Base-by-base conservation (phyloP, 2,888 invertebrate genomes). In the Drosophila setosimentum region DNA sequence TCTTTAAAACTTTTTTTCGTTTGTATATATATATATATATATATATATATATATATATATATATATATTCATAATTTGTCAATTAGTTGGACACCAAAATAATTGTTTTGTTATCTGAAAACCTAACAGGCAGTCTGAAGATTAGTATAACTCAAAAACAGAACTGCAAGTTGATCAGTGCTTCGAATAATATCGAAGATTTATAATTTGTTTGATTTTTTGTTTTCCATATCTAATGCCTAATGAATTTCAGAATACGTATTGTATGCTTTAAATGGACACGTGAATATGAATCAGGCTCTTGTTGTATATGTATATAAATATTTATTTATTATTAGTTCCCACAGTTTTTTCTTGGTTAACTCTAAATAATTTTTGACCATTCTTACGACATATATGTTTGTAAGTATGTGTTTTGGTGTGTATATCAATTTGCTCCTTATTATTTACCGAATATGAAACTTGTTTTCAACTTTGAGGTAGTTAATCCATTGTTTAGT, bases 211-310 rank as follows among this genome's bases (percentile, higher is more conserved):
- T 67, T 71, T 50, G 50, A n/a, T 63, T 30, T 13, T 59, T 64
- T 65, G 6, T 51, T 58, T 63, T 50, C 61, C 33, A 63, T 71
- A 68, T 48, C 72, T 73, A 71, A 68, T 65, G 49, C 70, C 65
- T 76, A 71, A 69, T 72, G 76, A 69, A 67, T 66, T 78, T 76
- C 58, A 74, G 80, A 80, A 82, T 77, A 79, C 72, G 68, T 73
- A 78, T 74, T 68, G 54, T 72, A 73, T 76, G 68, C 50, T 71
- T 80, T 83, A 80, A 87, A 89, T 91, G 88, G 87, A 87, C 87
- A 87, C 80, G 59, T 81, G 61, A 80, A 72, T 77, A 84, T 84
- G 86, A 68, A 68, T 87, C 91, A 87, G 87, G 87, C 91, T 91
- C 82, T 79, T 79, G 57, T 76, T 81, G 75, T 83, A 73, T 60